Evolutionary conservation across 2,888 invertebrate genomes (phyloP).

Genomic region (Acronicta aceris): DNA sequence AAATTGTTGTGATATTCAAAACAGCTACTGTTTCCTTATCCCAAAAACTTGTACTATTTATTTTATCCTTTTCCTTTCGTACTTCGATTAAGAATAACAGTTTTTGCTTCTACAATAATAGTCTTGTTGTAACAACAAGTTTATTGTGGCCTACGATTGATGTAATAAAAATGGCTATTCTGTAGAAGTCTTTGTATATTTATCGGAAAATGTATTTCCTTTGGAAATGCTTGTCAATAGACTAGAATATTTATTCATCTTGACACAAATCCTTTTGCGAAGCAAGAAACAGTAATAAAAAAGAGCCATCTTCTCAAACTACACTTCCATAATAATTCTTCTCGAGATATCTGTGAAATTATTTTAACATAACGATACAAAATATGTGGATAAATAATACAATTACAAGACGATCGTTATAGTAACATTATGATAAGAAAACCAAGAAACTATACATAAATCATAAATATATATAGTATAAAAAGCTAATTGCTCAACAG

Average conservation of each 20-base stretch:
- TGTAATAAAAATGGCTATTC: conserved; percentile 37
- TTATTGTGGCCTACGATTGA: conserved; percentile 35
- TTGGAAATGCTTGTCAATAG: conserved; percentile 36
- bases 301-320: conserved; percentile 11
- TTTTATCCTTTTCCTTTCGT: conserved; percentile 16
- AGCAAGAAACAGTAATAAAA: conserved; percentile 11
- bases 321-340: neutral
- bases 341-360: neutral
- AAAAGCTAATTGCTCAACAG: too few relatives aligned
- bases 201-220: conserved; percentile 38
- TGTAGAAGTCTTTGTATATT: conserved; percentile 30
- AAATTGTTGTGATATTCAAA: neutral
- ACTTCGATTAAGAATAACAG: conserved; percentile 23
- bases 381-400: too few relatives aligned
- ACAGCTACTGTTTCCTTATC: neutral
- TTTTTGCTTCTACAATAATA: conserved; percentile 33
- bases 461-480: too few relatives aligned
- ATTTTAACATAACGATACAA: too few relatives aligned
- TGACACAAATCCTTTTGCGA: conserved; percentile 32
- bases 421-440: too few relatives aligned
- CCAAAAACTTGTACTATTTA: neutral
- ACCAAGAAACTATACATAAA: too few relatives aligned
- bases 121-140: conserved; percentile 31
- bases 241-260: conserved; percentile 26
- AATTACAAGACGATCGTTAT: too few relatives aligned